Conservation (phyloP, 2,888 invertebrate genomes). For the Peribatodes rhomboidaria region DNA sequence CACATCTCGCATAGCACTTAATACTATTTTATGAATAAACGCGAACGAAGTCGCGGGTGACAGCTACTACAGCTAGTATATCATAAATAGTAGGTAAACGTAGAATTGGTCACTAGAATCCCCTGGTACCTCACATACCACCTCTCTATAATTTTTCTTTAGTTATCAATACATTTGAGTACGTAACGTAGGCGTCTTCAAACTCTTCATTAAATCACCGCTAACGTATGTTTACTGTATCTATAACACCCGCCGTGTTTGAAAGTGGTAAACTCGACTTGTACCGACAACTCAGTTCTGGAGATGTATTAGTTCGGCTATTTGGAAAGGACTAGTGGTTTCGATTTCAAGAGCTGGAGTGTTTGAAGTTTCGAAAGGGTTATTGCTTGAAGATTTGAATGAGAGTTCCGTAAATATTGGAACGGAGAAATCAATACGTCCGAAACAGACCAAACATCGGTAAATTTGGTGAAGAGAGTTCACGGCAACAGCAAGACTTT, state of each 20-base stretch:
- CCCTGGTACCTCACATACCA: no score
- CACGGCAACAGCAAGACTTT: no score
- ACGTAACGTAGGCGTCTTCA: background rate
- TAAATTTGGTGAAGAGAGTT: slow-evolving; percentile 5
- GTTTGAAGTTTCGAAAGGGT: slow-evolving; percentile 30
- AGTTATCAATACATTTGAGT: background rate
- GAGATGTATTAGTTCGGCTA: slow-evolving; percentile 38
- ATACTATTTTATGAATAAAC: no score
- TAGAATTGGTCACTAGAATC: no score
- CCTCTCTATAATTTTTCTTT: background rate
- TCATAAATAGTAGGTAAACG: no score
- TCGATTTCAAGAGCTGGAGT: slow-evolving; percentile 34
- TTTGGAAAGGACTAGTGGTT: slow-evolving; percentile 46
- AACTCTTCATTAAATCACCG: background rate
- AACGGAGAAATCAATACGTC: slow-evolving; percentile 33
- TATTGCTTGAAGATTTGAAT: slow-evolving; percentile 30
- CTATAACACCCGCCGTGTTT: slow-evolving; percentile 8
- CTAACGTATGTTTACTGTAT: slow-evolving; percentile 1
- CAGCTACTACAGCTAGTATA: no score
- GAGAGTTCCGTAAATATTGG: slow-evolving; percentile 39
- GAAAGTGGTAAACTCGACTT: slow-evolving; percentile 18
- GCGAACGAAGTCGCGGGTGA: no score
- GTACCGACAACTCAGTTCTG: slow-evolving; percentile 32
- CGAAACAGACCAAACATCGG: slow-evolving; percentile 14
- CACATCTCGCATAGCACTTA: no score